A percentile compares a stretch with the other conserved stretches of the same genome.
These are phyloP conservation scores for Peucedramus taeniatus DNA, from an alignment of 2,113 vertebrate genomes.

Conservation along the genomic window DNA sequence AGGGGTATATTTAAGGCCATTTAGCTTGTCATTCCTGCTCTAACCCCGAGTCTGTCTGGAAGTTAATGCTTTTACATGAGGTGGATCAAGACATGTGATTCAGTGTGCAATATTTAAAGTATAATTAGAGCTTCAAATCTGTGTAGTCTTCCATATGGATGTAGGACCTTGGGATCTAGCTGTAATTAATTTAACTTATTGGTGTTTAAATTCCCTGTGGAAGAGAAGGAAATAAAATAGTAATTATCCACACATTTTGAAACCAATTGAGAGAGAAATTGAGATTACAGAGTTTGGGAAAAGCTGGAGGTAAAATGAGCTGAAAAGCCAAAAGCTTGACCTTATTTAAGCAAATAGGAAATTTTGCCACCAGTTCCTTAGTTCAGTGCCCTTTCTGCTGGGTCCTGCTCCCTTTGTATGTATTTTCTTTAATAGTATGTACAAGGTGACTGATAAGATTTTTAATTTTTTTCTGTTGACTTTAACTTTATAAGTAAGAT, in stretches of 20 bases:
- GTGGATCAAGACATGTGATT: constrained; percentile 28
- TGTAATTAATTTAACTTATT: constrained; percentile 33
- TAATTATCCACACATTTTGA: neutral
- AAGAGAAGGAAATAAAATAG: neutral
- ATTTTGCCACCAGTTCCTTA: neutral
- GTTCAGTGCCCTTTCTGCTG: neutral
- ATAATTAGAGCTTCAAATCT: neutral
- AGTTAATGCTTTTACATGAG: neutral
- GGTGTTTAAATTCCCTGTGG: neutral
- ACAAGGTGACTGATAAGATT: neutral
- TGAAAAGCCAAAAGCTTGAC: neutral
- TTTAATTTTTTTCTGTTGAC: neutral
- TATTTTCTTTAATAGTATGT: neutral
- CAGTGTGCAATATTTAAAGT: neutral
- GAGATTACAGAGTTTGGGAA: neutral
- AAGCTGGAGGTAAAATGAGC: neutral
- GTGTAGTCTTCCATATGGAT: neutral
- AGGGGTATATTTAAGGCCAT: constrained; percentile 14
- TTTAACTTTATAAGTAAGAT: neutral
- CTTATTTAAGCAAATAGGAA: neutral
- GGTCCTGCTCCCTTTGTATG: neutral
- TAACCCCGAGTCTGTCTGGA: constrained; percentile 23
- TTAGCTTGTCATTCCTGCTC: neutral
- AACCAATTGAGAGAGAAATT: neutral
- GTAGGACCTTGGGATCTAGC: neutral